Evolutionary conservation across 2,888 invertebrate genomes (phyloP), one percentile per base, ranked within the genome.

Genomic region (Drosophila buzzatii): DNA sequence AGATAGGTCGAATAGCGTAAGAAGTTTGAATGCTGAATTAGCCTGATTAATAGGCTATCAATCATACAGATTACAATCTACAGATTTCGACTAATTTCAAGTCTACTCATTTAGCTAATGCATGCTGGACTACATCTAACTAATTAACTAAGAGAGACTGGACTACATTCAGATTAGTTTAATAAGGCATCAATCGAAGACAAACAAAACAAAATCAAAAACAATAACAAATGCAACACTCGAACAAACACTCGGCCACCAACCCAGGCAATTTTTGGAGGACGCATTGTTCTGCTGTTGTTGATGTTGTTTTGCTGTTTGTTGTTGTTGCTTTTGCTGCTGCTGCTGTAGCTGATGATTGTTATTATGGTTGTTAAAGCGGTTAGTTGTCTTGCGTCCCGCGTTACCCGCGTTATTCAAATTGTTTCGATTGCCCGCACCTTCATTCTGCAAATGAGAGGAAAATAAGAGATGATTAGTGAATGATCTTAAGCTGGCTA

Each of bases 381-480:
- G 95, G 94, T 96, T 96, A 95, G 95, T 95, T 93, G 96, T 94
- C 94, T 96, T 96, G 52, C 96, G 95, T 95, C 96, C 78, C 60
- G 70, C 51, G 73, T 81, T 79, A 79, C 70, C 80, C 70, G 77
- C 49, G 31, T 51, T 23, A 47, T 85, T 76, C 65, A 76, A 71
- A 72, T 78, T 78, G 41, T 79, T 70, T 69, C 56, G 69, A 67
- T 86, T 85, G 60, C 67, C 74, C 89, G 86, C 90, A 93, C 91
- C 94, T 94, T 94, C 95, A 94, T 59, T 94, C 94, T 93, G 89
- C 33, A 93, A 93, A 52, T 20, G 12, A 53, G 20, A 52, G 14
- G 91, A 90, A 91, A 92, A 6, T 6, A 70, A 80, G 80, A 61
- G 58, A 9, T n/a, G 16, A 59, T 59, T 59, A 59, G 47, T 9